Conservation (phyloP, 2,113 vertebrate genomes). For the Pseudopodoces humilis region DNA sequence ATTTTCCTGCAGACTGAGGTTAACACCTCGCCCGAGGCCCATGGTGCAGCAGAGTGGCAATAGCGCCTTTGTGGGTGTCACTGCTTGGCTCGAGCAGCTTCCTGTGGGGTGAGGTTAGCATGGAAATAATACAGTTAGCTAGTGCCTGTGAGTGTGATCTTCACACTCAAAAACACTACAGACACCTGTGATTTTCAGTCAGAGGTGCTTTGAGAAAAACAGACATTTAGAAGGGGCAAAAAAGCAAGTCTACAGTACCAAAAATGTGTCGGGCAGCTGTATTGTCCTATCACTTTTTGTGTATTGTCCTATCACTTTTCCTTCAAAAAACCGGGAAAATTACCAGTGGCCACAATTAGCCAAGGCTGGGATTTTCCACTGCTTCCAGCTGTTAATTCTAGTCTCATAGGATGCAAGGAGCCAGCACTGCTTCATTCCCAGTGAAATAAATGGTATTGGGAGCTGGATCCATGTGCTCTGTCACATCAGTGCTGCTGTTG, state of each 20-base stretch:
- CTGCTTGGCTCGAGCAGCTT: background rate
- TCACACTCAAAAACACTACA: background rate
- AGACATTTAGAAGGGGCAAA: background rate
- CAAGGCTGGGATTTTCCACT: background rate
- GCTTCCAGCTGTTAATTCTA: background rate
- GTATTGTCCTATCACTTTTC: background rate
- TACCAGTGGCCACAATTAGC: background rate
- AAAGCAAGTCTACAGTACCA: background rate
- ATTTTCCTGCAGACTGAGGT: background rate
- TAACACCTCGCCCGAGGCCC: background rate
- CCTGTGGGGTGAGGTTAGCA: background rate
- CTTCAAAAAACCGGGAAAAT: background rate
- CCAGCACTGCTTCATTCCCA: background rate
- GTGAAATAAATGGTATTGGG: background rate
- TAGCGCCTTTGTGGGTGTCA: background rate
- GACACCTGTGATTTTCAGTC: background rate
- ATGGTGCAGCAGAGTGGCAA: accelerated
- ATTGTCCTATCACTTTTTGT: background rate
- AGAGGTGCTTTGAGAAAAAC: background rate
- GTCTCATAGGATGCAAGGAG: background rate
- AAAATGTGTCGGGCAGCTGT: background rate
- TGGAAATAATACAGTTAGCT: background rate
- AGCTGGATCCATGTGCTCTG: background rate
- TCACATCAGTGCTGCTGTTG: background rate
- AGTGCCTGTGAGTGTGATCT: background rate